Percentiles rank a stretch among this genome's conserved stretches.
Conservation (phyloP, 2,113 vertebrate species). For the Poecilia latipinna region DNA sequence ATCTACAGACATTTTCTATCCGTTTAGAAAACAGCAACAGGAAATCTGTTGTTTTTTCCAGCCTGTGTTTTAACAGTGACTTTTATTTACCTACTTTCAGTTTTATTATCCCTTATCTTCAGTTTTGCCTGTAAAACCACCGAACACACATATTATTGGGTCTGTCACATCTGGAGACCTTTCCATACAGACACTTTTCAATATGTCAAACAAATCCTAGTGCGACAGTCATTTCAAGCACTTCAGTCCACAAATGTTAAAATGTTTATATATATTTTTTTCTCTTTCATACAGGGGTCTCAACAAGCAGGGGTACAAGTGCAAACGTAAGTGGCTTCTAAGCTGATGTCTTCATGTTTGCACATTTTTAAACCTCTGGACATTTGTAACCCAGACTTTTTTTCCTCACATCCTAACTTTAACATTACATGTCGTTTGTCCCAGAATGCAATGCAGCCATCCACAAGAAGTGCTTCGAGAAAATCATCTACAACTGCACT, state of each 20-base stretch:
- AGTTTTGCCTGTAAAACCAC: neutral
- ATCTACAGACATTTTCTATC: neutral
- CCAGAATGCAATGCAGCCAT: constrained; percentile 99
- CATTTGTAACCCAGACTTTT: neutral
- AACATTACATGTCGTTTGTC: constrained; percentile 34
- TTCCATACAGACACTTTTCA: neutral
- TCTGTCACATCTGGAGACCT: no score
- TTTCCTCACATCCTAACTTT: neutral
- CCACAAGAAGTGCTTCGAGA: constrained; percentile 97
- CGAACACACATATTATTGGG: neutral
- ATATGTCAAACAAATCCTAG: neutral
- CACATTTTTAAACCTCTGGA: neutral
- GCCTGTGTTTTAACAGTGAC: neutral
- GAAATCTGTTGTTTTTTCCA: constrained; percentile 2
- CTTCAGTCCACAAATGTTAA: neutral
- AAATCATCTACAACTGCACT: constrained; percentile 94
- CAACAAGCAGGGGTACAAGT: constrained; percentile 98
- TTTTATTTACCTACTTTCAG: neutral
- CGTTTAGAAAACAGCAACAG: neutral
- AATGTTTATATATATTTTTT: neutral
- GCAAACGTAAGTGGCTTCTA: constrained; percentile 88
- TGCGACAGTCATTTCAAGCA: neutral
- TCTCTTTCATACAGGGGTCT: constrained; percentile 85
- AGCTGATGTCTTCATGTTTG: neutral
- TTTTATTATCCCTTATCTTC: neutral